A percentile compares a stretch with the other conserved stretches of the same genome.
Conservation (phyloP, 2,113 vertebrate species). For the Actinemys pallida region DNA sequence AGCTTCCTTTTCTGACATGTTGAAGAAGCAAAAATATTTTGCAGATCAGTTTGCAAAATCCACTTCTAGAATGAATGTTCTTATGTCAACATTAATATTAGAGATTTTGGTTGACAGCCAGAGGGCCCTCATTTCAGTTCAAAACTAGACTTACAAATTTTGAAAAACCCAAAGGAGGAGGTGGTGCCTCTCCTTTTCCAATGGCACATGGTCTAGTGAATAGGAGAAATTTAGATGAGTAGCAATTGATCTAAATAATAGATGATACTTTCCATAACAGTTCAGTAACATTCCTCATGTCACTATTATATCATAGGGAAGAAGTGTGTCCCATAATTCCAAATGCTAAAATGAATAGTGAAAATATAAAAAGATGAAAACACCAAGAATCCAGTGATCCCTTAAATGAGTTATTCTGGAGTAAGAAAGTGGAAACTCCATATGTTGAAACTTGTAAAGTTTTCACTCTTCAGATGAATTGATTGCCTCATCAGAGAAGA, state of each 20-base stretch:
- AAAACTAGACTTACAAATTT: background rate
- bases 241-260: background rate
- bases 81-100: background rate
- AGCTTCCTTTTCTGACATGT: background rate
- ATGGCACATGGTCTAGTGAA: background rate
- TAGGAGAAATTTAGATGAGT: background rate
- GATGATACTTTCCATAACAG: background rate
- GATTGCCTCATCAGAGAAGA: background rate
- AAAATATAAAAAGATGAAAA: background rate
- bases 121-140: background rate
- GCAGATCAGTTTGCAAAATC: background rate
- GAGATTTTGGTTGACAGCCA: background rate
- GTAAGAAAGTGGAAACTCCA: background rate
- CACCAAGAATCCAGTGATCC: background rate
- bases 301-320: conserved; percentile 49
- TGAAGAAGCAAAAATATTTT: background rate
- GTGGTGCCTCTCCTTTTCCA: background rate
- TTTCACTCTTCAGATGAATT: background rate
- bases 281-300: conserved; percentile 37
- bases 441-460: background rate
- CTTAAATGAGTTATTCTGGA: conserved; percentile 6
- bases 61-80: background rate
- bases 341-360: conserved; percentile 37
- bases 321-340: conserved; percentile 56
- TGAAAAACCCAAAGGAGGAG: background rate